These are phyloP conservation scores for Chloroceryle aenea DNA, from an alignment of 2,113 vertebrate genomes.

Conservation along the genomic window DNA sequence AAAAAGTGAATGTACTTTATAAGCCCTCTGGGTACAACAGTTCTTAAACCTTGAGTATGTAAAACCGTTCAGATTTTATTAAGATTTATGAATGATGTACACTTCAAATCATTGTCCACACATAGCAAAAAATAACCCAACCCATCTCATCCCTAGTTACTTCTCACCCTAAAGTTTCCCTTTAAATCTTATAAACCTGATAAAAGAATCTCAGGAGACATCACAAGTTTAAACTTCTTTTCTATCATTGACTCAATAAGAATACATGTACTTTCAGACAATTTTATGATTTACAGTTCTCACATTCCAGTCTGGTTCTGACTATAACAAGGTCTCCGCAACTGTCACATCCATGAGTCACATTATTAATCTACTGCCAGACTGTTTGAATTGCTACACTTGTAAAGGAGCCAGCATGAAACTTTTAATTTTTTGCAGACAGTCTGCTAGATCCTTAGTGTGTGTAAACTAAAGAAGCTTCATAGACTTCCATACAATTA, in stretches of 20 bases:
- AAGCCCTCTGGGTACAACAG: conserved; percentile 5
- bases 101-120: conserved; percentile 14
- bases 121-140: neutral
- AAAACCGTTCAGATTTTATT: neutral
- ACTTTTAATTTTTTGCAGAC: neutral
- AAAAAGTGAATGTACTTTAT: conserved; percentile 15
- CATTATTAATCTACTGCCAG: conserved; percentile 52
- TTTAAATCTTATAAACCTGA: conserved; percentile 54
- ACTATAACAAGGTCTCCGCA: neutral
- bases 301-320: conserved; percentile 52
- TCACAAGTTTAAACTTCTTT: conserved; percentile 26
- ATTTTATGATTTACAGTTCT: conserved; percentile 47
- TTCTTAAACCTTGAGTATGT: conserved; percentile 9
- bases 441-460: neutral
- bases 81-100: conserved; percentile 29
- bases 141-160: neutral
- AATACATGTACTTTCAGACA: conserved; percentile 16
- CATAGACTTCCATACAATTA: neutral
- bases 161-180: conserved; percentile 30
- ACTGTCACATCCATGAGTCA: conserved; percentile 53
- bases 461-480: neutral
- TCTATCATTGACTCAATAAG: neutral
- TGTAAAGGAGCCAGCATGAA: conserved; percentile 2
- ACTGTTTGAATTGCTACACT: conserved; percentile 36
- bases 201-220: neutral